Evolutionary conservation across 2,113 vertebrate genomes (phyloP).

Genomic region (Polypterus senegalus): DNA sequence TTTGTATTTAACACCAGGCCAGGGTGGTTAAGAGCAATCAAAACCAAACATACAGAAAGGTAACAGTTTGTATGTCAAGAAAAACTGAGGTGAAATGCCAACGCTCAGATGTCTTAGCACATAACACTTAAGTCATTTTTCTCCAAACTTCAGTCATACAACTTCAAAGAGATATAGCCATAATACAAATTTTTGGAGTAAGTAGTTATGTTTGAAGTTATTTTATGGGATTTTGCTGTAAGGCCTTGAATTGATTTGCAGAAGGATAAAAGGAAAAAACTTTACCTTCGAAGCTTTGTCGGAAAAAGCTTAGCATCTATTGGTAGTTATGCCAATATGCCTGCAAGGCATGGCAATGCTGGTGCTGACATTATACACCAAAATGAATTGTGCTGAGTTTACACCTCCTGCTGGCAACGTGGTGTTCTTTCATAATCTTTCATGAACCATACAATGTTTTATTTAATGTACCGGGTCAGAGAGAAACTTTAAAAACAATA

Average conservation of each 20-base stretch:
- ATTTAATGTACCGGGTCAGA: conserved; percentile 97
- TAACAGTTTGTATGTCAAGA: conserved; percentile 93
- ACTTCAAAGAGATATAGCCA: conserved; percentile 98
- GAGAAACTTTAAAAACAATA: conserved; percentile 88
- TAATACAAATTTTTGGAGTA: conserved; percentile 99
- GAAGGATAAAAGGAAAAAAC: conserved; percentile 98
- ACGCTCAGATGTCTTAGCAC: conserved; percentile 94
- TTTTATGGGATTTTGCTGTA: conserved; percentile 99
- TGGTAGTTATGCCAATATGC: conserved; percentile 92
- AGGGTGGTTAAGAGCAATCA: conserved; percentile 71
- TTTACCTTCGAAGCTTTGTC: conserved; percentile 99
- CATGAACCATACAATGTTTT: conserved; percentile 97
- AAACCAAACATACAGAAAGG: conserved; percentile 63
- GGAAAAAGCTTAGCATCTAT: conserved; percentile 97
- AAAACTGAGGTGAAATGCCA: conserved; percentile 90
- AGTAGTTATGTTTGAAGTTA: conserved; percentile 99
- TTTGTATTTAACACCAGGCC: conserved; percentile 60
- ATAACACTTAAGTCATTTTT: conserved; percentile 99
- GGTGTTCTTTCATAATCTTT: conserved; percentile 93
- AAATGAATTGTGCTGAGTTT: conserved; percentile 79
- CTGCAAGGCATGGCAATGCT: conserved; percentile 76
- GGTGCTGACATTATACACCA: conserved; percentile 86
- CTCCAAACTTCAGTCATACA: conserved; percentile 96
- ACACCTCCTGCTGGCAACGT: conserved; percentile 91
- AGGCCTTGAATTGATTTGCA: conserved; percentile 99